Evolutionary conservation across 2,888 invertebrate genomes (phyloP).

Genomic region (Noctua janthe): DNA sequence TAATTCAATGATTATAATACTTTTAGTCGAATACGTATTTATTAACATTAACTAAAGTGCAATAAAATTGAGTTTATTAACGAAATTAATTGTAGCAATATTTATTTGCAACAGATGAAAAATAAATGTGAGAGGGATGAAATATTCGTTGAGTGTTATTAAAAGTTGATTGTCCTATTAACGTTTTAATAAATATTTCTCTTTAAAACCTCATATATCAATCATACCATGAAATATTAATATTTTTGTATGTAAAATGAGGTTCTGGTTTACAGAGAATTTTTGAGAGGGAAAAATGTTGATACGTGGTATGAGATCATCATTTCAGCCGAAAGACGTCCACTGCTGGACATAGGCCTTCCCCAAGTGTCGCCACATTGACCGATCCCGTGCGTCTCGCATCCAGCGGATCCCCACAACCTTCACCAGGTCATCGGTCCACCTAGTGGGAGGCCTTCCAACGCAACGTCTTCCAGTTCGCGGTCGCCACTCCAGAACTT

Average conservation of each 20-base stretch:
- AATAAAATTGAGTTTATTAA: not conserved
- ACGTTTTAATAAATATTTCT: not conserved
- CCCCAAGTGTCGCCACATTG: too few relatives aligned
- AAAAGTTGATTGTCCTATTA: not conserved
- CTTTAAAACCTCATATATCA: not conserved
- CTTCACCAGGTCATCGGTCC: too few relatives aligned
- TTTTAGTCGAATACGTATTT: not conserved
- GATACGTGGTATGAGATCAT: too few relatives aligned
- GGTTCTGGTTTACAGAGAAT: not conserved
- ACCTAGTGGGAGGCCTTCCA: too few relatives aligned
- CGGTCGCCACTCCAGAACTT: too few relatives aligned
- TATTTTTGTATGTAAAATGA: not conserved
- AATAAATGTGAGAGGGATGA: not conserved
- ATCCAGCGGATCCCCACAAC: too few relatives aligned
- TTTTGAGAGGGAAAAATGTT: too few relatives aligned
- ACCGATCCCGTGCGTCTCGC: too few relatives aligned
- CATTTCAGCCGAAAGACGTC: too few relatives aligned
- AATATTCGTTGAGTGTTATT: slow-evolving; percentile 23
- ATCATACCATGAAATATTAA: not conserved
- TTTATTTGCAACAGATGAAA: slow-evolving; percentile 20
- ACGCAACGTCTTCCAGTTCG: too few relatives aligned
- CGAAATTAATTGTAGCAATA: slow-evolving; percentile 14
- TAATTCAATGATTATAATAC: not conserved
- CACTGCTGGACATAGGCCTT: too few relatives aligned
- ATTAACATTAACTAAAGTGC: not conserved